A percentile compares a stretch with the other conserved stretches of the same genome.
These are phyloP conservation scores for Colinus virginianus DNA, from an alignment of 2,113 vertebrate species.

Conservation along the genomic window DNA sequence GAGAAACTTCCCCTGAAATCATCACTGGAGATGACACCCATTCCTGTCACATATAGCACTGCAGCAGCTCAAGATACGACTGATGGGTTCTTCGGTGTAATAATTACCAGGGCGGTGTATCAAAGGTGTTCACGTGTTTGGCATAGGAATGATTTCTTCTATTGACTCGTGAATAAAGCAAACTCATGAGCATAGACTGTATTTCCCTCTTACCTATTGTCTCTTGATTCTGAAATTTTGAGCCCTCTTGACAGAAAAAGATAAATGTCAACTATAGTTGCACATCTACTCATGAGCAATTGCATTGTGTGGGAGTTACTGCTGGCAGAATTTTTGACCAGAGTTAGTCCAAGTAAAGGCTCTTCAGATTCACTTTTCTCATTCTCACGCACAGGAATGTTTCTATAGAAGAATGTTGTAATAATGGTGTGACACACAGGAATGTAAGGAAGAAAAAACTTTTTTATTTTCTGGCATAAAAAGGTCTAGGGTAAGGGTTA, in stretches of 20 bases:
- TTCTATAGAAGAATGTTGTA: conserved; percentile 17
- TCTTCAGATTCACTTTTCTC: conserved; percentile 31
- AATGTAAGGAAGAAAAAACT: conserved; percentile 26
- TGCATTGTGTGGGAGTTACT: background rate
- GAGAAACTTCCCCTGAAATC: background rate
- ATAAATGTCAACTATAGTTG: conserved; percentile 25
- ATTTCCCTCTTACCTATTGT: background rate
- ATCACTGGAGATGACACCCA: background rate
- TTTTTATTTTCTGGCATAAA: background rate
- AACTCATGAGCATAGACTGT: background rate
- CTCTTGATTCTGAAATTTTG: conserved; percentile 1
- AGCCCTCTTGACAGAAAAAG: conserved; percentile 29
- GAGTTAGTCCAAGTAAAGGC: background rate
- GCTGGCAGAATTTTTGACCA: conserved; percentile 38
- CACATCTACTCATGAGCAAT: background rate
- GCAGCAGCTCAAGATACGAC: background rate
- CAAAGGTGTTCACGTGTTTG: background rate
- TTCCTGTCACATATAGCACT: background rate
- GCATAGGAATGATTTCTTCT: background rate
- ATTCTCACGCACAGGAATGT: conserved; percentile 48
- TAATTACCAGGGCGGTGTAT: background rate
- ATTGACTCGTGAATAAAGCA: conserved; percentile 9
- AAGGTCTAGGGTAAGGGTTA: background rate
- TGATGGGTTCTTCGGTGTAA: background rate
- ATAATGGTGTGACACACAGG: conserved; percentile 53